phyloP scores from a whole-genome alignment of 2,797 vertebrate genomes.

The Gallirallus australis region DNA sequence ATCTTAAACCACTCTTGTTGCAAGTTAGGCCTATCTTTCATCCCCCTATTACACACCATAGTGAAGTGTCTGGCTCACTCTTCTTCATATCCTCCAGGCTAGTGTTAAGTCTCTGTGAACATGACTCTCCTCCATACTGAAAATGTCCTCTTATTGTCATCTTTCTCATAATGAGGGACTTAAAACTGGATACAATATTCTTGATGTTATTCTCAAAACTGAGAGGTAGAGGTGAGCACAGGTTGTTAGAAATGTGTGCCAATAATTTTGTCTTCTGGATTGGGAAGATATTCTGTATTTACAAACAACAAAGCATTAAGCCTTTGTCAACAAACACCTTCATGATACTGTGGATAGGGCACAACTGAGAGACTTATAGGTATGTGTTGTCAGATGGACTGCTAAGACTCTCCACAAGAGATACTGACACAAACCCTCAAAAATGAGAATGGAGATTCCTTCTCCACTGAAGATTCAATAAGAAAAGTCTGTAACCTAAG shows the following conservation, averaged over 20 bases:
- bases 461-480: not conserved
- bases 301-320: not conserved
- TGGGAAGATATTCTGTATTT: not conserved
- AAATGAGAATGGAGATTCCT: not conserved
- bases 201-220: not conserved
- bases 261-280: not conserved
- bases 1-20: not conserved
- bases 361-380: not conserved
- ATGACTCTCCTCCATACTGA: not conserved
- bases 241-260: not conserved
- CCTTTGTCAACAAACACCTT: not conserved
- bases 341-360: not conserved
- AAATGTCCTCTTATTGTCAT: not conserved
- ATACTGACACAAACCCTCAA: not conserved
- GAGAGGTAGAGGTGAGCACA: not conserved
- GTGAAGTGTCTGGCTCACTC: not conserved
- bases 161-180: not conserved
- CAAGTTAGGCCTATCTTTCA: not conserved
- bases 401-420: not conserved
- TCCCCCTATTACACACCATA: not conserved
- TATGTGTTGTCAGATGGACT: not conserved
- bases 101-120: not conserved
- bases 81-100: not conserved
- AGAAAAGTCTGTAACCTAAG: not conserved
- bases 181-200: not conserved